These are phyloP conservation scores for Lophura swinhoii DNA, from an alignment of 2,797 vertebrate species.

Conservation along the genomic window DNA sequence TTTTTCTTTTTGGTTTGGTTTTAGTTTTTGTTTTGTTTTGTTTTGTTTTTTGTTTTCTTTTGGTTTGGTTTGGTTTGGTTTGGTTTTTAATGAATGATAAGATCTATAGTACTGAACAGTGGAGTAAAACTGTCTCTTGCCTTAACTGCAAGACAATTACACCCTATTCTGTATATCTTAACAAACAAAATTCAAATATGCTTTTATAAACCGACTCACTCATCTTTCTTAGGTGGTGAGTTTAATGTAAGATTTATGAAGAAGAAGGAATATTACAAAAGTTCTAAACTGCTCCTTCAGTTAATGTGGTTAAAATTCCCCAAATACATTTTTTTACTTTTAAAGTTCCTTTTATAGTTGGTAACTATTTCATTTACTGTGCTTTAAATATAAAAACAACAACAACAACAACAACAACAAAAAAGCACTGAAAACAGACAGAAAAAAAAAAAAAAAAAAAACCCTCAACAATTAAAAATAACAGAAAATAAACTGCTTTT, in stretches of 20 bases:
- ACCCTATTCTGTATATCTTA: not conserved
- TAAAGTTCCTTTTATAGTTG: not conserved
- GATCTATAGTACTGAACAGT: not conserved
- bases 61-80: too few species aligned
- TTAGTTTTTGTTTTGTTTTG: not conserved
- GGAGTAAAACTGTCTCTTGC: not conserved
- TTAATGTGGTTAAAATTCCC: not conserved
- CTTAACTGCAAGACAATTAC: not conserved
- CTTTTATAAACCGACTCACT: not conserved
- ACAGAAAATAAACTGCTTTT: not conserved
- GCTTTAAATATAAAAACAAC: not conserved
- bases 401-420: not conserved
- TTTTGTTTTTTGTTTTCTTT: not conserved
- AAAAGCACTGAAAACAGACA: not conserved
- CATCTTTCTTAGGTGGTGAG: not conserved
- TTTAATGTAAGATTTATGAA: not conserved
- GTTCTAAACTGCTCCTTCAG: not conserved
- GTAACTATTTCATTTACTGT: not conserved
- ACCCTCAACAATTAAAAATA: not conserved
- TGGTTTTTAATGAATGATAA: not conserved
- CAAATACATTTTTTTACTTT: not conserved
- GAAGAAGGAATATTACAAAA: not conserved
- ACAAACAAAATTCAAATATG: not conserved
- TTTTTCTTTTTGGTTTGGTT: too few species aligned
- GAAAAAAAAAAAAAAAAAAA: not conserved